Evolutionary conservation across 2,888 invertebrate species (phyloP).

Genomic region (Antitype chi): DNA sequence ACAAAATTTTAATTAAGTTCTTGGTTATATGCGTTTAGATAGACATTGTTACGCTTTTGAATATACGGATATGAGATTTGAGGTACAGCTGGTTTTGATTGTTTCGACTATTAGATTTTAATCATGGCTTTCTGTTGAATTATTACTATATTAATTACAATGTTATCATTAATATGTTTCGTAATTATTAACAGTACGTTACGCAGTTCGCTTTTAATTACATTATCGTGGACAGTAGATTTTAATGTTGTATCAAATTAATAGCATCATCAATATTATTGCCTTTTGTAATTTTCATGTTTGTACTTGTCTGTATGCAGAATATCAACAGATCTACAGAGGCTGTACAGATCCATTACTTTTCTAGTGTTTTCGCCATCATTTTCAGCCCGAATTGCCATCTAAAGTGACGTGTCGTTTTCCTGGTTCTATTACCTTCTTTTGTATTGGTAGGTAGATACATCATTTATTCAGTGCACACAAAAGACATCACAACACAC

Average conservation of each 20-base stretch:
- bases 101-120: conserved; percentile 16
- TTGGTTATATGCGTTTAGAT: conserved; percentile 20
- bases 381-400: neutral
- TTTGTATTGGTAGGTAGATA: neutral
- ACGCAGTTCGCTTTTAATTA: conserved; percentile 17
- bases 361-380: neutral
- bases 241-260: conserved; percentile 4
- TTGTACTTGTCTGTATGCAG: neutral
- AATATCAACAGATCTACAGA: neutral
- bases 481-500: too few relatives aligned
- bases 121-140: conserved; percentile 15
- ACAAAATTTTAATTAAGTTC: conserved; percentile 22
- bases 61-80: conserved; percentile 18
- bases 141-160: conserved; percentile 9
- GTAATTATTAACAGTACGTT: conserved; percentile 14
- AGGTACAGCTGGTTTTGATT: conserved; percentile 25
- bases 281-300: conserved; percentile 1
- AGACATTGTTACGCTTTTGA: conserved; percentile 25
- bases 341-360: neutral
- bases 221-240: conserved; percentile 25
- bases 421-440: neutral
- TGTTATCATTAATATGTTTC: conserved; percentile 31
- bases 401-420: neutral
- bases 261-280: conserved; percentile 4
- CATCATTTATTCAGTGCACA: too few relatives aligned